A percentile compares a stretch with the other conserved stretches of the same genome.
These are phyloP conservation scores for Chaetops frenatus DNA, from an alignment of 2,113 vertebrate genomes.

Conservation along the genomic window DNA sequence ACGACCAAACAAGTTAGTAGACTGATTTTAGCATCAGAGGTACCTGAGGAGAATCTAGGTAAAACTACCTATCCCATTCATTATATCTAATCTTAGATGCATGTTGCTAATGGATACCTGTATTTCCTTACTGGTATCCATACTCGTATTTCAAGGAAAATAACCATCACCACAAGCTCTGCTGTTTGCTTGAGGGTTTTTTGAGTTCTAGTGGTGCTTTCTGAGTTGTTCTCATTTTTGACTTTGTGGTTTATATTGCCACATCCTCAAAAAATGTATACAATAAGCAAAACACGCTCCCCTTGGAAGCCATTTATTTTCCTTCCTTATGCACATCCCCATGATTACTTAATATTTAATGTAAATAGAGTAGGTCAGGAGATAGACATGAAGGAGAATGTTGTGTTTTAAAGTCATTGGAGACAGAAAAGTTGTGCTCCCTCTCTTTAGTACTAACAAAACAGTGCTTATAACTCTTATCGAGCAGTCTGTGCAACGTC, in stretches of 20 bases:
- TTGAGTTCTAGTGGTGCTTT: background rate
- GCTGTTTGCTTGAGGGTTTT: background rate
- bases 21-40: background rate
- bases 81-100: background rate
- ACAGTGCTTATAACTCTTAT: conserved; percentile 70
- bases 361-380: conserved; percentile 18
- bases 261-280: background rate
- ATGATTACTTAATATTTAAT: background rate
- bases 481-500: conserved; percentile 47
- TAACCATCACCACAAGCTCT: background rate
- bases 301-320: background rate
- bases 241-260: background rate
- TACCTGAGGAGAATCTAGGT: background rate
- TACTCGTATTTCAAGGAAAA: background rate
- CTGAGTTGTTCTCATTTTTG: background rate
- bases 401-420: conserved; percentile 54
- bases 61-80: background rate
- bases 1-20: background rate
- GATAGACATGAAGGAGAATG: conserved; percentile 9
- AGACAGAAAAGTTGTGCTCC: conserved; percentile 54
- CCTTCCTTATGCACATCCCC: background rate
- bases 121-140: background rate
- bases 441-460: conserved; percentile 71
- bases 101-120: background rate
- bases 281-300: background rate